Percentiles rank a stretch among this genome's conserved stretches.
Evolutionary conservation across 2,797 vertebrate genomes (phyloP).

Genomic region (Denticeps clupeoides): DNA sequence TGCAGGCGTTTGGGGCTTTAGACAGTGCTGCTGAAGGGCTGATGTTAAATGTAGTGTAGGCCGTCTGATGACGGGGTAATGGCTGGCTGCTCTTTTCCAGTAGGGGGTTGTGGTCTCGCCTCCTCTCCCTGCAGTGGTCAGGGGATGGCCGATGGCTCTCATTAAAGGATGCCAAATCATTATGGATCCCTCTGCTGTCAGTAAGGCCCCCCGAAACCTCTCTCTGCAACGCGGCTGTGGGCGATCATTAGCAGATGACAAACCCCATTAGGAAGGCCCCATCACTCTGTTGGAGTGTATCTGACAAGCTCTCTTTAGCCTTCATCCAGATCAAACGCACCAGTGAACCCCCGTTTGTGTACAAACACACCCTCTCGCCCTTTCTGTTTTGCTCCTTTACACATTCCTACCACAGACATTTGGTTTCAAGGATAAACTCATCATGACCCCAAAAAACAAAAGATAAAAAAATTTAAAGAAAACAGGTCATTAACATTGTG

Average conservation of each 20-base stretch:
- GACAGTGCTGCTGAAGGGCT: conserved; percentile 14
- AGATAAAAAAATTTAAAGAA: too few species aligned
- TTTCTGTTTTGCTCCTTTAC: background rate
- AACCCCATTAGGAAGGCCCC: conserved; percentile 34
- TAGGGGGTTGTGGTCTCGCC: conserved; percentile 13
- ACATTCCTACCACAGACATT: conserved; percentile 2
- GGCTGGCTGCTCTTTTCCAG: conserved; percentile 21
- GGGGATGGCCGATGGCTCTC: conserved; percentile 27
- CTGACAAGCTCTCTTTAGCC: conserved; percentile 33
- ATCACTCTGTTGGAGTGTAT: conserved; percentile 25
- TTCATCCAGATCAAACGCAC: conserved; percentile 22
- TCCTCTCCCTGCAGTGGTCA: conserved; percentile 18
- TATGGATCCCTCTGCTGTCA: conserved; percentile 29
- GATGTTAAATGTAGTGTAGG: conserved; percentile 23
- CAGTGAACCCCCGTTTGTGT: conserved; percentile 10
- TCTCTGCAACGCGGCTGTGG: conserved; percentile 25
- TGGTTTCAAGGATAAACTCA: background rate
- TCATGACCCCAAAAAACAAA: too few species aligned
- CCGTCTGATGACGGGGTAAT: conserved; percentile 19
- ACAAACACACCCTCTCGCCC: conserved; percentile 2
- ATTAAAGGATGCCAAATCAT: conserved; percentile 35
- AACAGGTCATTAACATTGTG: too few species aligned
- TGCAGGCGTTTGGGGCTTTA: background rate
- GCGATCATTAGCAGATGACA: conserved; percentile 45
- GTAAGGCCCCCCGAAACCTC: conserved; percentile 17